Evolutionary conservation across 2,797 vertebrate genomes (phyloP).

Genomic region (Hephaestus fuliginosus): DNA sequence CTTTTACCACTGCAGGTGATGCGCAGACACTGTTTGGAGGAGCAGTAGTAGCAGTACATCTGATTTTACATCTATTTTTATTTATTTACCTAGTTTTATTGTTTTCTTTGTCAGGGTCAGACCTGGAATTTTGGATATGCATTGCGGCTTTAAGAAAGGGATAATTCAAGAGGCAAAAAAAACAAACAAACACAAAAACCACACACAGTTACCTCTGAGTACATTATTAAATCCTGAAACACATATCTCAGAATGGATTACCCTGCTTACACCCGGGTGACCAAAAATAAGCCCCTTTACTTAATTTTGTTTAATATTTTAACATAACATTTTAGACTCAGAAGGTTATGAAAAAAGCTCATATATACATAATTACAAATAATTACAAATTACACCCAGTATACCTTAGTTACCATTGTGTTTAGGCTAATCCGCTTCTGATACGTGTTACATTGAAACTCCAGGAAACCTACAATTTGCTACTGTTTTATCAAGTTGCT

Average conservation of each 20-base stretch:
- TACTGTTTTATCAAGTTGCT: not conserved
- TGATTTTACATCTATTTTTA: not conserved
- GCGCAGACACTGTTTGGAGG: not conserved
- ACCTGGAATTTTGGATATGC: conserved; percentile 4
- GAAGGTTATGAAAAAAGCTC: not conserved
- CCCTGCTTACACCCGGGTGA: conserved; percentile 20
- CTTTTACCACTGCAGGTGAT: conserved; percentile 23
- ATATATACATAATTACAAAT: no score
- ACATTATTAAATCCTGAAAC: conserved; percentile 42
- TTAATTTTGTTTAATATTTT: conserved; percentile 3
- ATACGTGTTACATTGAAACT: not conserved
- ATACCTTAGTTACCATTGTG: not conserved
- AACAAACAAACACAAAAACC: no score
- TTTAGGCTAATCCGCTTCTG: not conserved
- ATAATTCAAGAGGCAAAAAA: conserved; percentile 26
- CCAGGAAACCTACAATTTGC: not conserved
- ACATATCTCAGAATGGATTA: conserved; percentile 37
- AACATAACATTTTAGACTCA: not conserved
- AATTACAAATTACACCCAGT: not conserved
- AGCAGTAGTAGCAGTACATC: conserved; percentile 1
- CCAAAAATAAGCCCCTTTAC: conserved; percentile 18
- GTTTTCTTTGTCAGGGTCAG: not conserved
- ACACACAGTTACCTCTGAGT: not conserved
- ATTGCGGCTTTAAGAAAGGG: conserved; percentile 15
- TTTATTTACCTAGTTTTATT: conserved; percentile 3